Evolutionary conservation across 2,797 vertebrate genomes (phyloP).

Genomic region (Loriculus beryllinus): DNA sequence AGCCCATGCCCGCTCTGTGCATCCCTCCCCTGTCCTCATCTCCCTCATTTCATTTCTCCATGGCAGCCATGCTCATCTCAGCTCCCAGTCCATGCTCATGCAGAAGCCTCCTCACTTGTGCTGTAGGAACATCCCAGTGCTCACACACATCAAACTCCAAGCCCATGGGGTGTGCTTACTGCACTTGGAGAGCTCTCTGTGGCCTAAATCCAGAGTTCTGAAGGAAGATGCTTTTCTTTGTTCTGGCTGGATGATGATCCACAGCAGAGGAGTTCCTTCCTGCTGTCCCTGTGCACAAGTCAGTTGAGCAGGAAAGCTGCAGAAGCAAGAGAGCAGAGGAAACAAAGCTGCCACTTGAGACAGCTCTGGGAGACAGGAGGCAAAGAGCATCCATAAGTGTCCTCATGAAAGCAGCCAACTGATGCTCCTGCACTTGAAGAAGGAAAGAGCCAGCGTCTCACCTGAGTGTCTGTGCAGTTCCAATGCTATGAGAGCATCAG

Average conservation of each 20-base stretch:
- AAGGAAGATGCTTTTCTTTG: not conserved
- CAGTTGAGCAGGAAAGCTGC: not conserved
- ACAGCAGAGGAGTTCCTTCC: not conserved
- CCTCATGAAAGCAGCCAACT: not conserved
- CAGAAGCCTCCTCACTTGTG: slow-evolving; percentile 6
- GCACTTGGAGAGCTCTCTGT: not conserved
- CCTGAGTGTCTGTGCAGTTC: not conserved
- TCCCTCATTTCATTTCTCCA: slow-evolving; percentile 41
- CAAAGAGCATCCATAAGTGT: not conserved
- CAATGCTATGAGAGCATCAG: not conserved
- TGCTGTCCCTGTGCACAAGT: not conserved
- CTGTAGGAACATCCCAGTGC: not conserved
- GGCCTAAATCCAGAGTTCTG: not conserved
- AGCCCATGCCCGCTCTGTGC: not conserved
- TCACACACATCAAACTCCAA: not conserved
- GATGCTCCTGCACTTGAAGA: not conserved
- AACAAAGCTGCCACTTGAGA: slow-evolving; percentile 7
- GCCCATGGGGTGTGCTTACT: not conserved
- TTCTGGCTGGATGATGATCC: not conserved
- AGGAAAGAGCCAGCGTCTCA: not conserved
- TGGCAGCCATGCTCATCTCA: slow-evolving; percentile 57
- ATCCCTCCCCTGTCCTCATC: slow-evolving; percentile 34
- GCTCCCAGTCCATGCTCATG: slow-evolving; percentile 34
- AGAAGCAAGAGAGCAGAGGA: not conserved
- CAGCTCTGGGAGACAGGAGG: not conserved